Evolutionary conservation across 2,888 invertebrate genomes (phyloP).

Genomic region (Abscondita cerata): DNA sequence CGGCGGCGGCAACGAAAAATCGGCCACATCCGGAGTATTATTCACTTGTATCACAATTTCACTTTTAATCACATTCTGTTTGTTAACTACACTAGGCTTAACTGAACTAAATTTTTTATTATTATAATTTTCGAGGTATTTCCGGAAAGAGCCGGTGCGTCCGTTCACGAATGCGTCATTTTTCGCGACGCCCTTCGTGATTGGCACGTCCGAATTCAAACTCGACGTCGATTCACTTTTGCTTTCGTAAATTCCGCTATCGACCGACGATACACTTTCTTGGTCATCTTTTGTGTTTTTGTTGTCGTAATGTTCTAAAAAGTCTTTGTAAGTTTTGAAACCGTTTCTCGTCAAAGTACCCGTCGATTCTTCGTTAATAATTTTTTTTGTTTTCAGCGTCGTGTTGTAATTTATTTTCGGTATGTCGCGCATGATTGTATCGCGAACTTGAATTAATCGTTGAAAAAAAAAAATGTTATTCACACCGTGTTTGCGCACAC

Average conservation of each 20-base stretch:
- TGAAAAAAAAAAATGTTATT: no score
- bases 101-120: slow-evolving; percentile 45
- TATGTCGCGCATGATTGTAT: slow-evolving; percentile 41
- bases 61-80: slow-evolving; percentile 44
- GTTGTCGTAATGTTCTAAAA: slow-evolving; percentile 49
- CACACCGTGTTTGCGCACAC: no score
- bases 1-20: slow-evolving; percentile 14
- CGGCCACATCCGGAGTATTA: slow-evolving; percentile 13
- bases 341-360: slow-evolving; percentile 30
- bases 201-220: slow-evolving; percentile 40
- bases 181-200: slow-evolving; percentile 32
- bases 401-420: slow-evolving; percentile 61
- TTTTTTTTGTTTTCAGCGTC: slow-evolving; percentile 36
- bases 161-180: slow-evolving; percentile 14
- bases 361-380: not conserved
- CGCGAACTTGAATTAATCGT: no score
- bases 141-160: slow-evolving; percentile 39
- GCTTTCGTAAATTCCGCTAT: slow-evolving; percentile 43
- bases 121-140: slow-evolving; percentile 44
- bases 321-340: slow-evolving; percentile 53
- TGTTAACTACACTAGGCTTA: slow-evolving; percentile 34
- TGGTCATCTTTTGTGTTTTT: slow-evolving; percentile 41
- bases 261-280: slow-evolving; percentile 41
- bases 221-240: slow-evolving; percentile 41
- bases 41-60: slow-evolving; percentile 51